Base-by-base conservation (phyloP, 2,888 invertebrate genomes). In the Hermaeophaga mercurialis region DNA sequence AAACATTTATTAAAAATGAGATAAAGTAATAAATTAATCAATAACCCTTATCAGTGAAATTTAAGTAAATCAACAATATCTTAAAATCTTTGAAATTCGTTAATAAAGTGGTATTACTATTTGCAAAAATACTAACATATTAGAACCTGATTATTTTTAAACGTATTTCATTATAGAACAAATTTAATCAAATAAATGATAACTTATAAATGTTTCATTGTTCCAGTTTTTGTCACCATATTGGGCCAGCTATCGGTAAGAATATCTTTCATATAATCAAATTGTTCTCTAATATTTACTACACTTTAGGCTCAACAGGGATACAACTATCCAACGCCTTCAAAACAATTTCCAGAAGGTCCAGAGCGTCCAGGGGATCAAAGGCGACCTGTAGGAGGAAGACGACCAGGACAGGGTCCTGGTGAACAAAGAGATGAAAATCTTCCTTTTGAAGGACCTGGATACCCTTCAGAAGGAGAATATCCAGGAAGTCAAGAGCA, bases 241-340 rank as follows among this genome's bases (percentile, higher is more conserved):
- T 38, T 54, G 14, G 62, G 57, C 17, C 56, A 55, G 26, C 45
- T 64, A 34, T 56, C 43, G 56, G 66, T 66, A 56, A 65, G 64
- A 57, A 34, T 6, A 12, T 34, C 8, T 4, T 8, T 8, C 14
- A 34, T 12, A n/a, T 12, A 12, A 34, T 36, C 3, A 36, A 5
- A 22, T 6, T 22, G 3, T 5, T 22, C 6, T 22, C 17, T 17
- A 17, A 36, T 36, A 4, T 44, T 31, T 43, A n/a, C 8, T 18
- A n/a, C 17, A 11, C 7, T 39, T n/a, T 19, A 86, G 85, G 84
- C 82, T 49, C 89, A 90, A 80, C 84, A 81, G 71, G 90, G 90
- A 14, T 91, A 91, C 73, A 85, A 84, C 62, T 91, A 91, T 77
- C 86, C 86, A 61, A 82, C 85, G 58, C 91, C 90, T 5, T 81